A percentile compares a stretch with the other conserved stretches of the same genome.
These are phyloP conservation scores for Rhingia campestris DNA, from an alignment of 2,888 invertebrate genomes.

Conservation along the genomic window DNA sequence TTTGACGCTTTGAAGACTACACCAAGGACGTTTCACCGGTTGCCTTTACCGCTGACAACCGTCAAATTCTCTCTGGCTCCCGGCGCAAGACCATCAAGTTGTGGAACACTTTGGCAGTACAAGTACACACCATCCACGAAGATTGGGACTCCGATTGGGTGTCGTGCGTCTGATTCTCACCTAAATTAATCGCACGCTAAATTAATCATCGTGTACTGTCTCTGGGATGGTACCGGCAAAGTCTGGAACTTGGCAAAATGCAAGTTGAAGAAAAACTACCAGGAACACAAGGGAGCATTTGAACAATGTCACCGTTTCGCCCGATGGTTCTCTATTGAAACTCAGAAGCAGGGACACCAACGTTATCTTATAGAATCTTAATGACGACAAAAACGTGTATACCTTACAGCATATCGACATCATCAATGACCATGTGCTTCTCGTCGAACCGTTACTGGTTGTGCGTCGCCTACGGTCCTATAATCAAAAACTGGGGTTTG, in stretches of 20 bases:
- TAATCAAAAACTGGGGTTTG: conserved; percentile 51
- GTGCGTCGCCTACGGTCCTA: conserved; percentile 84
- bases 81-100: too few relatives aligned
- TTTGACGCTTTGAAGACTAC: too few relatives aligned
- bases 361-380: conserved; percentile 99
- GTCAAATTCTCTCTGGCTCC: too few relatives aligned
- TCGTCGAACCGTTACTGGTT: too few relatives aligned
- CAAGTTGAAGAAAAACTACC: conserved; percentile 96
- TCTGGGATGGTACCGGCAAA: conserved; percentile 99
- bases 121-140: conserved; percentile 98
- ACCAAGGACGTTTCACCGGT: too few relatives aligned
- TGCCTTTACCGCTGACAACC: too few relatives aligned
- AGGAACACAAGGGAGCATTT: conserved; percentile 98
- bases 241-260: conserved; percentile 88
- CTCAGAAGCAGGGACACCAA: conserved; percentile 99
- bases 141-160: conserved; percentile 81
- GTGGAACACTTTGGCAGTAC: conserved; percentile 85
- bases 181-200: conserved; percentile 98
- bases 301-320: conserved; percentile 99
- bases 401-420: conserved; percentile 98
- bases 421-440: too few relatives aligned
- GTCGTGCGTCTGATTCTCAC: conserved; percentile 79
- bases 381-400: conserved; percentile 99
- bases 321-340: conserved; percentile 99
- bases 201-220: conserved; percentile 98